phyloP scores from a whole-genome alignment of 2,888 invertebrate genomes.

The Cheilosia pagana region DNA sequence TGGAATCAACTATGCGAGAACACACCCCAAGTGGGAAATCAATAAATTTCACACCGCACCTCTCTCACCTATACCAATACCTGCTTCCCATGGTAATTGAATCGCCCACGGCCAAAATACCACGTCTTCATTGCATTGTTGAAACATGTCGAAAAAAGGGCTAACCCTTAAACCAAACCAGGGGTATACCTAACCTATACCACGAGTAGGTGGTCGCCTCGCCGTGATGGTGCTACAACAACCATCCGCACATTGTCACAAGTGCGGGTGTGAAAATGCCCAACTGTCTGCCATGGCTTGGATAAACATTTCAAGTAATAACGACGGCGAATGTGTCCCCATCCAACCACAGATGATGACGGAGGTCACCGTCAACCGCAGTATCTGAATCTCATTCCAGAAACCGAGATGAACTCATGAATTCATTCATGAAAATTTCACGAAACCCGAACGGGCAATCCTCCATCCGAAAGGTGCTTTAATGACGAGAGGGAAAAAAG shows the following conservation, averaged over 20 bases:
- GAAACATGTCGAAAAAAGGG: conserved; percentile 41
- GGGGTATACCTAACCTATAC: neutral
- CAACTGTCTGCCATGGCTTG: conserved; percentile 69
- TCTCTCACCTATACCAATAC: conserved; percentile 9
- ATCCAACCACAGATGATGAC: neutral
- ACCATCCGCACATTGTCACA: conserved; percentile 13
- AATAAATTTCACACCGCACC: conserved; percentile 13
- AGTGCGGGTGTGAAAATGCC: conserved; percentile 68
- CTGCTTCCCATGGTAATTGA: conserved; percentile 48
- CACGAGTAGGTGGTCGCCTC: conserved; percentile 25
- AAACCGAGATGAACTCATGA: conserved; percentile 54
- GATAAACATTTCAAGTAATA: conserved; percentile 66
- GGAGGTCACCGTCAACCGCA: conserved; percentile 24
- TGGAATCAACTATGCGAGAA: conserved; percentile 19
- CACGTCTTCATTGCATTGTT: conserved; percentile 10
- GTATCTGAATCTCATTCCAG: neutral
- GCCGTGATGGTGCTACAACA: neutral
- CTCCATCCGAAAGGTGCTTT: conserved; percentile 39
- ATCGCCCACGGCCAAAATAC: conserved; percentile 47
- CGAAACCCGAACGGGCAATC: conserved; percentile 19
- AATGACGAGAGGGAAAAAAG: conserved; percentile 25
- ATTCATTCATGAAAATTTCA: conserved; percentile 73
- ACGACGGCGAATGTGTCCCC: conserved; percentile 12
- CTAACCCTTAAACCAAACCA: conserved; percentile 18
- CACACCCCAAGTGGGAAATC: conserved; percentile 43